Conservation (phyloP, 2,888 invertebrate species). For the Dolomedes plantarius region DNA sequence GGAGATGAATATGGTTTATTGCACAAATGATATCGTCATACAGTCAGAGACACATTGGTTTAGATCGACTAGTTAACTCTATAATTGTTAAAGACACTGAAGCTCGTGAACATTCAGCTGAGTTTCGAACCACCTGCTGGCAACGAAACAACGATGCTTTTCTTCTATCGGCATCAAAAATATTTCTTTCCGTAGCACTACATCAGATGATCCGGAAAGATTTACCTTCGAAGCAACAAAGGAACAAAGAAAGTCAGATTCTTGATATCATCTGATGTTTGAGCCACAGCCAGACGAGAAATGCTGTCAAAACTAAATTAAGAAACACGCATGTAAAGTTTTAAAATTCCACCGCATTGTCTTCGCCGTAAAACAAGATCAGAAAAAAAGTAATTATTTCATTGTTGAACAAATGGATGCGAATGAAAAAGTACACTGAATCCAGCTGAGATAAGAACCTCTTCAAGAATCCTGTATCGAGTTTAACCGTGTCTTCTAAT, state of each 20-base stretch:
- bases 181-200: neutral
- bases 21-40: too few relatives aligned
- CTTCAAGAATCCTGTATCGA: too few relatives aligned
- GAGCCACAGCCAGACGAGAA: neutral
- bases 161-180: neutral
- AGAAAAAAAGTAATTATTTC: neutral
- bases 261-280: neutral
- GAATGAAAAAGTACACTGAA: too few relatives aligned
- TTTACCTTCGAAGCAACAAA: neutral
- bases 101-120: neutral
- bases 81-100: too few relatives aligned
- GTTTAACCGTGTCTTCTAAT: too few relatives aligned
- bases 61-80: too few relatives aligned
- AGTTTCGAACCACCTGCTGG: neutral
- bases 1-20: too few relatives aligned
- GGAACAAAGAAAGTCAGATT: slow-evolving; percentile 4
- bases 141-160: neutral
- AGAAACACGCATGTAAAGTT: neutral
- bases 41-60: too few relatives aligned
- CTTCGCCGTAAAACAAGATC: neutral
- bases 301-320: neutral
- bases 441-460: too few relatives aligned
- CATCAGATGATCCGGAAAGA: slow-evolving; percentile 7
- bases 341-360: neutral
- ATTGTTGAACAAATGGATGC: neutral